A percentile compares a stretch with the other conserved stretches of the same genome.
These are phyloP conservation scores for Hypothenemus hampei DNA, from an alignment of 1,140 invertebrate genomes.

Conservation along the genomic window DNA sequence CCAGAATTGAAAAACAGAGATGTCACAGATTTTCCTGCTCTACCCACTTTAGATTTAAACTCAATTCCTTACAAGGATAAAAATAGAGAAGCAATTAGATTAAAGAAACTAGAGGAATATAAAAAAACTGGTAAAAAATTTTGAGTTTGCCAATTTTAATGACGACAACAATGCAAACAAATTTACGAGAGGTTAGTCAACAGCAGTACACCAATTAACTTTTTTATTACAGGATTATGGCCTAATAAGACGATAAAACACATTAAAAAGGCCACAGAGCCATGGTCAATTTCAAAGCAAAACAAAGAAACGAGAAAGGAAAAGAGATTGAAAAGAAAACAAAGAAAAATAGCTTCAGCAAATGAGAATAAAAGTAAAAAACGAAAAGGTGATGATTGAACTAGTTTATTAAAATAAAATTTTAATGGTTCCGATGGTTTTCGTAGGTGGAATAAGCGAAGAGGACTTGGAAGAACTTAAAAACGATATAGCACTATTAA, in stretches of 20 bases:
- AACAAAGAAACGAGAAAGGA: conserved; percentile 64
- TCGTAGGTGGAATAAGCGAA: conserved; percentile 51
- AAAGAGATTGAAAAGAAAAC: conserved; percentile 57
- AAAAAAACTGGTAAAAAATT: conserved; percentile 63
- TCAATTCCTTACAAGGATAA: conserved; percentile 78
- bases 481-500: conserved; percentile 77
- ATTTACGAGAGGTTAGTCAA: neutral
- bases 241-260: conserved; percentile 59
- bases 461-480: conserved; percentile 81
- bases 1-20: conserved; percentile 80
- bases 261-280: conserved; percentile 55
- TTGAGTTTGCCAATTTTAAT: neutral
- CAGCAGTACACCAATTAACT: too few species aligned
- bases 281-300: conserved; percentile 79
- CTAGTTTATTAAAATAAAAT: neutral
- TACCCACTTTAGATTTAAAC: conserved; percentile 66
- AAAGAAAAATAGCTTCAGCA: conserved; percentile 47
- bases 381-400: conserved; percentile 45
- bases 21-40: conserved; percentile 59
- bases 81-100: conserved; percentile 66
- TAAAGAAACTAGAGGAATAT: conserved; percentile 67
- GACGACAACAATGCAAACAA: neutral
- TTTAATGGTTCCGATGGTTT: conserved; percentile 1
- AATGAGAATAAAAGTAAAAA: conserved; percentile 44
- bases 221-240: conserved; percentile 51